These are phyloP conservation scores for Athalia rosae DNA, from an alignment of 2,888 invertebrate genomes.

Conservation along the genomic window DNA sequence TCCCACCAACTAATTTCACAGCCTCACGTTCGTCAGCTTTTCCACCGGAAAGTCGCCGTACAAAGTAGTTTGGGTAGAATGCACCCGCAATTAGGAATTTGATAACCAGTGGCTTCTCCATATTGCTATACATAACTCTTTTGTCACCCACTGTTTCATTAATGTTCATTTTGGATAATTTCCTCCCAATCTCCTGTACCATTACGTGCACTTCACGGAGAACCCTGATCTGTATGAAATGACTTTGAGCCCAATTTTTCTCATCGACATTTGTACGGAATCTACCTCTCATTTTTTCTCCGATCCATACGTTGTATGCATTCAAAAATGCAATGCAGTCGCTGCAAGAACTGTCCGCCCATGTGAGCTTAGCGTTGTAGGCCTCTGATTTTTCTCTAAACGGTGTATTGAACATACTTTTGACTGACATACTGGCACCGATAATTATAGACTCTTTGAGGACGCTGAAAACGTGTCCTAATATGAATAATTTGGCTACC, in stretches of 20 bases:
- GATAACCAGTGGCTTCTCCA: constrained; percentile 79
- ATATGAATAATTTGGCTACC: constrained; percentile 87
- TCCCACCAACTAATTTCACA: constrained; percentile 80
- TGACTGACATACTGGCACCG: constrained; percentile 88
- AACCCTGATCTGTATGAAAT: constrained; percentile 83
- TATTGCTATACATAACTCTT: constrained; percentile 72
- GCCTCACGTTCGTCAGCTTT: constrained; percentile 80
- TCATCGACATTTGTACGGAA: constrained; percentile 76
- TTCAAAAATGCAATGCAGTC: constrained; percentile 89
- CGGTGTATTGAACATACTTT: constrained; percentile 86
- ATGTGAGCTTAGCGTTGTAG: constrained; percentile 85
- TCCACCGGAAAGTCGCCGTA: constrained; percentile 75
- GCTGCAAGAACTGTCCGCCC: constrained; percentile 89
- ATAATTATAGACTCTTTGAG: constrained; percentile 91
- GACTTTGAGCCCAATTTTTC: constrained; percentile 81
- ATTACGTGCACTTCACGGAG: constrained; percentile 84
- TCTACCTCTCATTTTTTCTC: constrained; percentile 77
- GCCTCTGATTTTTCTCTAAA: constrained; percentile 82
- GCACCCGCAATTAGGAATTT: constrained; percentile 89
- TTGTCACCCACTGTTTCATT: constrained; percentile 74
- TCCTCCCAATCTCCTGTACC: constrained; percentile 80
- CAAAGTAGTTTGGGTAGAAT: constrained; percentile 95
- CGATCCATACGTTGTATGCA: constrained; percentile 87
- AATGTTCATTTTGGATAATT: constrained; percentile 80
- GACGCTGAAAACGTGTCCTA: constrained; percentile 91